A percentile compares a stretch with the other conserved stretches of the same genome.
Evolutionary conservation across 1,140 invertebrate genomes (phyloP).

Genomic region (Cardiocondyla obscurior): DNA sequence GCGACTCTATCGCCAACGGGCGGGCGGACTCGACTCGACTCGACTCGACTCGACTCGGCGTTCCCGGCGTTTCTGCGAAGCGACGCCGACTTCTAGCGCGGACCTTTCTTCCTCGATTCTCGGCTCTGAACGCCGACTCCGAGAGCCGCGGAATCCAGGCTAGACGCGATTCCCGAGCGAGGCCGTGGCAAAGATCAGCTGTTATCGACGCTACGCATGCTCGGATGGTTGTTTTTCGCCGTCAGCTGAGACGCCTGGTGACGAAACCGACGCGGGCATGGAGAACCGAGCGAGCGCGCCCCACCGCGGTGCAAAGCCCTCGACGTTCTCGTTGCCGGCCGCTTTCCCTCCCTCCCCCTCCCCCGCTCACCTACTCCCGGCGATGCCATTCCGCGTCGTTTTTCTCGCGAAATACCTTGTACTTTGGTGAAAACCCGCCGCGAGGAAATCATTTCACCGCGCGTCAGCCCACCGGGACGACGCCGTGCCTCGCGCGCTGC

Average conservation of each 20-base stretch:
- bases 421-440: neutral
- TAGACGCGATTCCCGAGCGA: too few relatives aligned
- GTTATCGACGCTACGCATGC: slow-evolving; percentile 44
- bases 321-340: slow-evolving; percentile 13
- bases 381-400: slow-evolving; percentile 53
- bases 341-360: too few relatives aligned
- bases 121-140: too few relatives aligned
- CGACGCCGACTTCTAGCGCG: slow-evolving; percentile 14
- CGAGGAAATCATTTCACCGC: rapidly evolving
- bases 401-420: slow-evolving; percentile 58
- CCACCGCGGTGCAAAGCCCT: slow-evolving; percentile 47
- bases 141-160: too few relatives aligned
- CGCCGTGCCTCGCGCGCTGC: neutral
- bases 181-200: too few relatives aligned
- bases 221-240: slow-evolving; percentile 63
- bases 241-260: slow-evolving; percentile 71
- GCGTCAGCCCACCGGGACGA: neutral
- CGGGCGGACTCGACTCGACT: slow-evolving; percentile 54
- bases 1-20: slow-evolving; percentile 10
- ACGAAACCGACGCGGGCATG: slow-evolving; percentile 65
- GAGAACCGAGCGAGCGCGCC: slow-evolving; percentile 44
- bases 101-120: neutral
- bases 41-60: slow-evolving; percentile 57
- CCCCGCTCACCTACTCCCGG: neutral
- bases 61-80: slow-evolving; percentile 46